These are phyloP conservation scores for Drosophila lacertosa DNA, from an alignment of 1,140 invertebrate genomes.

Conservation along the genomic window DNA sequence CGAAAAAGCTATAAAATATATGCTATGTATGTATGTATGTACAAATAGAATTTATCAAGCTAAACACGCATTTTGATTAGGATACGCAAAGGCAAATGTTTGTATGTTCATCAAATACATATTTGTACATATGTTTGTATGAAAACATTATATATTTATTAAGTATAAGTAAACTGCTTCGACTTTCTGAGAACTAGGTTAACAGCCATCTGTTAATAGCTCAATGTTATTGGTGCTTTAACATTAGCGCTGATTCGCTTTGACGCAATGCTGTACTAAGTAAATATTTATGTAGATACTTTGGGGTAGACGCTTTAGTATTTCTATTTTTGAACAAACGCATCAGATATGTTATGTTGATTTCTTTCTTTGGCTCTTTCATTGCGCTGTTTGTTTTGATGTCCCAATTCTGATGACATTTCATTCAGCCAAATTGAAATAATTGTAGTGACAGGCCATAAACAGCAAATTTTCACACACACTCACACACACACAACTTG, in stretches of 20 bases:
- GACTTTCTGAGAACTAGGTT: constrained; percentile 12
- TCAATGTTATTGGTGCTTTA: constrained; percentile 13
- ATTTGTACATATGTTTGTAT: neutral
- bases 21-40: neutral
- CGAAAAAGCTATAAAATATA: no score
- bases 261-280: constrained; percentile 26
- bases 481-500: neutral
- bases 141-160: neutral
- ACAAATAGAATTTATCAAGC: neutral
- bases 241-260: constrained; percentile 19
- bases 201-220: constrained; percentile 30
- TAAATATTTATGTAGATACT: constrained; percentile 17
- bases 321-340: constrained; percentile 26
- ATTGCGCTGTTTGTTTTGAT: constrained; percentile 18
- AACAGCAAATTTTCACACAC: constrained; percentile 25
- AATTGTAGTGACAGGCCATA: constrained; percentile 38
- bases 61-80: no score
- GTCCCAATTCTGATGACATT: constrained; percentile 47
- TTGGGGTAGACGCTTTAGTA: constrained; percentile 26
- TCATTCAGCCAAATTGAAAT: constrained; percentile 41
- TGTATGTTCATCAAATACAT: no score
- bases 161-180: neutral
- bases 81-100: no score
- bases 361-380: constrained; percentile 12
- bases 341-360: neutral